Evolutionary conservation across 2,797 vertebrate genomes (phyloP).

Genomic region (Poecilia picta): DNA sequence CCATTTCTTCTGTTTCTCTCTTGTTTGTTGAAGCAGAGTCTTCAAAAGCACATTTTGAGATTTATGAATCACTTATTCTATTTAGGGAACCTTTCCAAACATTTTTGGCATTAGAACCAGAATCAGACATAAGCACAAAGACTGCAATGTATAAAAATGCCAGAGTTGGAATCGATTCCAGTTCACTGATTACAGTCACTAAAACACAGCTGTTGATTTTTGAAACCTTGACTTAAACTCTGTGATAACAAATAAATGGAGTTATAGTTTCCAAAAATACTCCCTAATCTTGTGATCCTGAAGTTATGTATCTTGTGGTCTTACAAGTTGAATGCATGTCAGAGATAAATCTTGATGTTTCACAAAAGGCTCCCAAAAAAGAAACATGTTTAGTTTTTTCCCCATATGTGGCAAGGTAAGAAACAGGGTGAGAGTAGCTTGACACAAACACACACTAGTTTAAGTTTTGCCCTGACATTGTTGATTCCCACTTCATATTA

Average conservation of each 20-base stretch:
- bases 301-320: not conserved
- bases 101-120: not conserved
- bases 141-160: not conserved
- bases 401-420: not conserved
- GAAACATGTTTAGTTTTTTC: not conserved
- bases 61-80: not conserved
- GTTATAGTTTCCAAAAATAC: not conserved
- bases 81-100: not conserved
- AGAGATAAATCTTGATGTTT: not conserved
- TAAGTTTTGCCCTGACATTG: not conserved
- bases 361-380: not conserved
- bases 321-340: not conserved
- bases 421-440: not conserved
- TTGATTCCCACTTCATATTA: not conserved
- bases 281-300: not conserved
- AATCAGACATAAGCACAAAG: not conserved
- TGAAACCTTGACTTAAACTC: not conserved
- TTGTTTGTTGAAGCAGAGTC: not conserved
- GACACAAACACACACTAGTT: not conserved
- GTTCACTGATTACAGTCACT: not conserved
- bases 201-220: not conserved
- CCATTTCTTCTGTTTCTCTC: not conserved
- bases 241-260: not conserved
- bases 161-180: not conserved
- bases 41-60: not conserved